These are phyloP conservation scores for Cyclargus thomasi DNA, from an alignment of 1,140 invertebrate genomes.

Conservation along the genomic window DNA sequence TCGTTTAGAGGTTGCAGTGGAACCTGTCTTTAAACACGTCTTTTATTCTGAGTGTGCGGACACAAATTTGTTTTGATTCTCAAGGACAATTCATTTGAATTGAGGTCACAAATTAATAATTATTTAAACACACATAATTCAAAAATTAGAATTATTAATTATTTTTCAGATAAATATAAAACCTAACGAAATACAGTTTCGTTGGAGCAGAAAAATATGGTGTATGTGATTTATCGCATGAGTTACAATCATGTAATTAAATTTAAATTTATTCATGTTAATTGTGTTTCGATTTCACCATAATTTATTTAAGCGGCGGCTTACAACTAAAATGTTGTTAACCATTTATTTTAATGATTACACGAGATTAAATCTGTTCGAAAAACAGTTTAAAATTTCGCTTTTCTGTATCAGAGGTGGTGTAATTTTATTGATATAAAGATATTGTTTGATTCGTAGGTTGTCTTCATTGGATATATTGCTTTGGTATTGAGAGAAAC, in stretches of 20 bases:
- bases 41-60: too few species aligned
- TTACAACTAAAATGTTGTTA: neutral
- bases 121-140: too few species aligned
- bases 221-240: constrained; percentile 3
- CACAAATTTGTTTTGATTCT: too few species aligned
- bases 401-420: too few species aligned
- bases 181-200: neutral
- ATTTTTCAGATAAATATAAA: neutral
- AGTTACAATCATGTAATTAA: neutral
- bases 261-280: constrained; percentile 4
- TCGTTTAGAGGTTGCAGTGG: too few species aligned
- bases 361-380: neutral
- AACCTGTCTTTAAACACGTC: too few species aligned
- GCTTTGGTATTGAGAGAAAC: too few species aligned
- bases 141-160: neutral
- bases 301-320: neutral
- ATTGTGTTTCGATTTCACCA: constrained; percentile 1
- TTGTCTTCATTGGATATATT: too few species aligned
- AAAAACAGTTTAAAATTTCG: neutral
- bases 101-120: neutral
- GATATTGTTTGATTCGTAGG: too few species aligned
- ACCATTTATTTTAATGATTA: neutral
- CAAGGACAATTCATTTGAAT: neutral
- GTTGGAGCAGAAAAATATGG: neutral
- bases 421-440: too few species aligned